Conservation (phyloP, 1,140 invertebrate genomes). For the Pinna nobilis region DNA sequence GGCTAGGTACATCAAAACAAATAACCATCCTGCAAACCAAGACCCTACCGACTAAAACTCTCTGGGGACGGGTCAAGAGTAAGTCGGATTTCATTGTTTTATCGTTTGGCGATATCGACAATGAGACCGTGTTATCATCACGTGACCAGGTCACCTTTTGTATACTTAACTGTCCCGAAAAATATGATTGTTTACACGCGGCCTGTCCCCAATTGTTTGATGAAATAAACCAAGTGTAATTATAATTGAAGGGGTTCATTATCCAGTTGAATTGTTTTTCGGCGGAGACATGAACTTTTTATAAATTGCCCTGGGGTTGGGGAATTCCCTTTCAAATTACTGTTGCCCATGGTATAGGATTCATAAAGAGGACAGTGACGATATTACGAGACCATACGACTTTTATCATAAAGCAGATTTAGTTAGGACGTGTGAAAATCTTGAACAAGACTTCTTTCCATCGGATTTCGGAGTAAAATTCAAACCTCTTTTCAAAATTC, state of each 20-base stretch:
- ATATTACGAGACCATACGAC: neutral
- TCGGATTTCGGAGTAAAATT: slow-evolving; percentile 3
- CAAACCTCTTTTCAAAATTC: neutral
- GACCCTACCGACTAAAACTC: neutral
- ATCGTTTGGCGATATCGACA: too few relatives aligned
- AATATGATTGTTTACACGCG: slow-evolving; percentile 1
- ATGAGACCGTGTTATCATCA: neutral
- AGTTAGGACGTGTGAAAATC: neutral
- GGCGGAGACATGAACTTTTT: slow-evolving; percentile 21
- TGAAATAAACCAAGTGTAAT: neutral
- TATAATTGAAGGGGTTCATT: neutral
- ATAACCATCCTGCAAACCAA: neutral
- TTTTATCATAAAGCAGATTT: slow-evolving; percentile 7
- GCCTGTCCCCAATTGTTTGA: slow-evolving; percentile 5
- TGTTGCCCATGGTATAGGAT: slow-evolving; percentile 10
- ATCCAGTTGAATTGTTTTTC: neutral
- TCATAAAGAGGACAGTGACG: slow-evolving; percentile 3
- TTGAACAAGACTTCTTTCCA: neutral
- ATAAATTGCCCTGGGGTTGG: neutral
- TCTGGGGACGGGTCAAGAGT: slow-evolving; percentile 19
- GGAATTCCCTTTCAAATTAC: neutral
- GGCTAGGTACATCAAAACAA: neutral
- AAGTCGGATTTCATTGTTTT: slow-evolving; percentile 8
- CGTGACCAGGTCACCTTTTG: neutral
- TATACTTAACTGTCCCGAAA: slow-evolving; percentile 9